Evolutionary conservation across 1,140 invertebrate species (phyloP).

Genomic region (Bombus confusus): DNA sequence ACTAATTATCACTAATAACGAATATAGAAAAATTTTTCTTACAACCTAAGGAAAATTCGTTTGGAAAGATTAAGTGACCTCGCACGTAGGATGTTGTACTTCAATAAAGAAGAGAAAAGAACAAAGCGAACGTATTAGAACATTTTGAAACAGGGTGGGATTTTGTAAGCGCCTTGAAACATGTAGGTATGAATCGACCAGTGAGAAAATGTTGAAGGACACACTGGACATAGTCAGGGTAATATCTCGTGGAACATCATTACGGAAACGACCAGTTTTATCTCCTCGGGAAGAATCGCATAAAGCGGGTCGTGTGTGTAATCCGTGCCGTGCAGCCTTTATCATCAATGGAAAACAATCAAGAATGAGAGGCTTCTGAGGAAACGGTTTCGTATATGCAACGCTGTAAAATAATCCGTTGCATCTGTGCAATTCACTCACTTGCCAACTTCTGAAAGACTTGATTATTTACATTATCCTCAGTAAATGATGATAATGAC

Average conservation of each 20-base stretch:
- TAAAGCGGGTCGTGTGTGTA: conserved; percentile 55
- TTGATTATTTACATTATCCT: not conserved
- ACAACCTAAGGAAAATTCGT: too few species aligned
- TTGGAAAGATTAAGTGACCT: not conserved
- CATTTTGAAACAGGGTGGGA: not conserved
- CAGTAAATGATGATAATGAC: not conserved
- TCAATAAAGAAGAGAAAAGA: not conserved
- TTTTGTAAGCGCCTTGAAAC: conserved; percentile 20
- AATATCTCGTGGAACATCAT: conserved; percentile 66
- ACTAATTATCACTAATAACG: too few species aligned
- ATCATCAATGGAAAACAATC: conserved; percentile 64
- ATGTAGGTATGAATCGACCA: conserved; percentile 50
- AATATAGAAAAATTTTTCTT: too few species aligned
- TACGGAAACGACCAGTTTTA: conserved; percentile 61
- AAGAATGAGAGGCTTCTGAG: conserved; percentile 55
- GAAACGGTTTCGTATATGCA: conserved; percentile 11
- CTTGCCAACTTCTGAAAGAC: not conserved
- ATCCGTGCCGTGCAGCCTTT: conserved; percentile 58
- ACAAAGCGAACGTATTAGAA: too few species aligned
- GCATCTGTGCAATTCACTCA: not conserved
- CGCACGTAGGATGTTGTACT: not conserved
- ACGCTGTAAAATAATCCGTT: conserved; percentile 27
- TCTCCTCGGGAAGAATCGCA: conserved; percentile 59
- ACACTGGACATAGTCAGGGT: conserved; percentile 28
- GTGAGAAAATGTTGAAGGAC: conserved; percentile 65